phyloP scores from a whole-genome alignment of 2,888 invertebrate species.

The Philereme transversata region DNA sequence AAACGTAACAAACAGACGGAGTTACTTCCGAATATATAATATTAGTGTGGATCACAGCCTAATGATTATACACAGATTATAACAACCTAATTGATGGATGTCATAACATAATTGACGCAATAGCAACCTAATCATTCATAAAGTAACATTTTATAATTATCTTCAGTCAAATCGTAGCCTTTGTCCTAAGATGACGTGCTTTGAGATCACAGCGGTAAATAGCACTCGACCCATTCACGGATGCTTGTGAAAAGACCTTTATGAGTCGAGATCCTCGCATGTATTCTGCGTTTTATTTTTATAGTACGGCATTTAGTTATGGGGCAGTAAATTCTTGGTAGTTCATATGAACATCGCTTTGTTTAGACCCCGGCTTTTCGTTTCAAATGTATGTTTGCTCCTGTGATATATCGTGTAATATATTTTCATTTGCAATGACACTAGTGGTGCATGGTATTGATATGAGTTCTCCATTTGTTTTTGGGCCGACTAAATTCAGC shows the following conservation, averaged over 20 bases:
- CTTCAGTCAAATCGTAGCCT: no score
- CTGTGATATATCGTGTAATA: constrained; percentile 17
- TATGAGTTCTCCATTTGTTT: background rate
- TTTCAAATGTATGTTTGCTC: constrained; percentile 17
- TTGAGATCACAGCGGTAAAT: no score
- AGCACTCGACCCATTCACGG: constrained; percentile 4
- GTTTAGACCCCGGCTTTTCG: constrained; percentile 26
- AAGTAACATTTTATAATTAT: no score
- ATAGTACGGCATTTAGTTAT: constrained; percentile 38
- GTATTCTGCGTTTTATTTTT: constrained; percentile 55
- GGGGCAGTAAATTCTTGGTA: constrained; percentile 33
- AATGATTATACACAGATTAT: no score
- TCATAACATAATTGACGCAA: no score
- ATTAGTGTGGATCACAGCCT: no score
- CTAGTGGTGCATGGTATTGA: constrained; percentile 3
- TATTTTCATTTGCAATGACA: constrained; percentile 19
- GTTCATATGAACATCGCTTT: constrained; percentile 25
- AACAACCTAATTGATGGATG: no score
- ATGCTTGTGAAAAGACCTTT: constrained; percentile 15
- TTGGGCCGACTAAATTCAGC: background rate
- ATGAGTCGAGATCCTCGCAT: constrained; percentile 40
- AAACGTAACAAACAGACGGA: no score
- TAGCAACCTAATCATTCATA: no score
- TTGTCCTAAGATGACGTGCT: no score
- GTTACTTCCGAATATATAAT: no score